Percentiles rank a stretch among this genome's conserved stretches.
phyloP scores from a whole-genome alignment of 2,797 vertebrate genomes.

The Arremon aurantiirostris region DNA sequence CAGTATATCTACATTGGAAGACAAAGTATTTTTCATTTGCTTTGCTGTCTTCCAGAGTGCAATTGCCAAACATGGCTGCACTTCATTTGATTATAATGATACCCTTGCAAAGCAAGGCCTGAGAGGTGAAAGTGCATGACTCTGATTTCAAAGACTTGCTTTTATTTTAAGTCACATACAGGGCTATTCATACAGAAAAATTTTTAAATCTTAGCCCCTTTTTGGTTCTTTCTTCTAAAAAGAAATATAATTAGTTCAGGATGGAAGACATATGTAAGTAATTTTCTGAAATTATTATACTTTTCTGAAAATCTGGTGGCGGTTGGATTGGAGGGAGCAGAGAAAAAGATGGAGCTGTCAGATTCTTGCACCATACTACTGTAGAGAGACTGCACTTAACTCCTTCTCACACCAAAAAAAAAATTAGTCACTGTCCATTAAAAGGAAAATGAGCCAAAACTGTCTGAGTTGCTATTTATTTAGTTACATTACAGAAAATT shows the following conservation, averaged over 20 bases:
- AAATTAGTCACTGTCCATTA: slow-evolving; percentile 70
- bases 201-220: slow-evolving; percentile 83
- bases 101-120: neutral
- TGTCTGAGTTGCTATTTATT: neutral
- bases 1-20: neutral
- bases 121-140: neutral
- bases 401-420: slow-evolving; percentile 75
- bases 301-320: slow-evolving; percentile 71
- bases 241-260: neutral
- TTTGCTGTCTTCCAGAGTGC: accelerated
- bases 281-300: slow-evolving; percentile 7
- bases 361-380: neutral
- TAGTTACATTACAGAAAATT: slow-evolving; percentile 39
- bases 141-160: slow-evolving; percentile 82
- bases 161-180: slow-evolving; percentile 88
- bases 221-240: slow-evolving; percentile 57
- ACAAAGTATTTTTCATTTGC: neutral
- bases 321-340: slow-evolving; percentile 58
- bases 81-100: neutral
- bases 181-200: slow-evolving; percentile 83
- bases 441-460: slow-evolving; percentile 42
- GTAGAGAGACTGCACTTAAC: slow-evolving; percentile 71
- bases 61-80: neutral
- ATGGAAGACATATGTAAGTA: slow-evolving; percentile 53
- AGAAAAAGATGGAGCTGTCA: neutral